phyloP scores from a whole-genome alignment of 1,140 invertebrate genomes.

The Drosophila nigrodunni region DNA sequence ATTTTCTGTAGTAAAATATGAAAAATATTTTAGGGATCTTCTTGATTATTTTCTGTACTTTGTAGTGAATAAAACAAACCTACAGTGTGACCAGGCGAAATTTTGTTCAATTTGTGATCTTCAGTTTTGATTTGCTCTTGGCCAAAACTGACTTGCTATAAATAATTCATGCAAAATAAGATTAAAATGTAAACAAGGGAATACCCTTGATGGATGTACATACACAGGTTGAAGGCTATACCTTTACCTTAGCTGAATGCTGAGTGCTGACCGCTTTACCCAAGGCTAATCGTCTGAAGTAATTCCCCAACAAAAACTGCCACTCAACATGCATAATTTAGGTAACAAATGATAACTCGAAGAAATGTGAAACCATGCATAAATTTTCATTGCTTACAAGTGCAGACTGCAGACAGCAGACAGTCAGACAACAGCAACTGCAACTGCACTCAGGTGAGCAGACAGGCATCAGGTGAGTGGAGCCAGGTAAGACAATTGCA shows the following conservation, averaged over 20 bases:
- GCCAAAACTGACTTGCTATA: neutral
- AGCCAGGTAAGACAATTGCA: constrained; percentile 59
- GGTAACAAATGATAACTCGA: constrained; percentile 82
- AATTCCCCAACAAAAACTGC: constrained; percentile 71
- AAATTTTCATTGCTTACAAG: constrained; percentile 66
- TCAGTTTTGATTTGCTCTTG: neutral
- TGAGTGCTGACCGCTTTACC: constrained; percentile 59
- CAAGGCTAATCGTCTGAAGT: constrained; percentile 72
- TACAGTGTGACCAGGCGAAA: neutral
- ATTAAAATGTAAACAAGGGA: neutral
- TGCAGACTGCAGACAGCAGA: constrained; percentile 24
- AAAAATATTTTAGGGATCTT: too few species aligned
- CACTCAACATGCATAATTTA: constrained; percentile 82
- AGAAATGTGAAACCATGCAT: constrained; percentile 81
- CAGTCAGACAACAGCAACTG: constrained; percentile 32
- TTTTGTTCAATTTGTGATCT: neutral
- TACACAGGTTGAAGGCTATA: constrained; percentile 5
- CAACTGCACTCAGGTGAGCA: constrained; percentile 43
- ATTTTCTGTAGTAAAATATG: too few species aligned
- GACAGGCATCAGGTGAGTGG: constrained; percentile 6
- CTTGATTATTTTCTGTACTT: too few species aligned
- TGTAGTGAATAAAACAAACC: too few species aligned
- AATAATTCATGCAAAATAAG: neutral
- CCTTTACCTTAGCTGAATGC: constrained; percentile 2
- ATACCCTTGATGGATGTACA: neutral